Conservation (phyloP, 2,797 vertebrate species). For the Perodicticus potto region DNA sequence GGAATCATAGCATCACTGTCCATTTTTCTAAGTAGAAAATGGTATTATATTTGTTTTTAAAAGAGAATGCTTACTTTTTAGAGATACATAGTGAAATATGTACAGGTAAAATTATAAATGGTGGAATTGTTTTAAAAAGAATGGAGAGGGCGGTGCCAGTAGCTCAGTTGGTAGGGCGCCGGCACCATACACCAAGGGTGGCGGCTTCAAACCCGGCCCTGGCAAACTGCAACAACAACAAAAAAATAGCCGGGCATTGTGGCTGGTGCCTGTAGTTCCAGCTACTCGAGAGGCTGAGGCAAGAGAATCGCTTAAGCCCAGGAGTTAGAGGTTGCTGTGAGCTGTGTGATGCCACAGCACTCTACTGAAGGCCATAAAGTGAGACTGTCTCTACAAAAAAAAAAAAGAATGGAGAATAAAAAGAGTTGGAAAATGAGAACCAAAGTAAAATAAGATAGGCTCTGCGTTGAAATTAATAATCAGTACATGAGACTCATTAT, state of each 20-base stretch:
- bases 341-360: too few species aligned
- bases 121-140: not conserved
- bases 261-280: too few species aligned
- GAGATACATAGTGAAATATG: slow-evolving; percentile 29
- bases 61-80: not conserved
- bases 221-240: too few species aligned
- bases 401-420: not conserved
- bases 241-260: too few species aligned
- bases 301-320: too few species aligned
- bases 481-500: not conserved
- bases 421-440: not conserved
- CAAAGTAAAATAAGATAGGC: not conserved
- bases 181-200: too few species aligned
- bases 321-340: too few species aligned
- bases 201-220: too few species aligned
- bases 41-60: not conserved
- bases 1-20: not conserved
- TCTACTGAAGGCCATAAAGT: too few species aligned
- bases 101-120: slow-evolving; percentile 49
- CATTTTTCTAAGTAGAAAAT: not conserved
- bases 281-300: too few species aligned
- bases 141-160: not conserved
- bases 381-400: not conserved
- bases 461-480: not conserved
- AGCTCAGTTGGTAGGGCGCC: too few species aligned